phyloP scores from a whole-genome alignment of 2,797 vertebrate species.

The Melanotaenia boesemani region DNA sequence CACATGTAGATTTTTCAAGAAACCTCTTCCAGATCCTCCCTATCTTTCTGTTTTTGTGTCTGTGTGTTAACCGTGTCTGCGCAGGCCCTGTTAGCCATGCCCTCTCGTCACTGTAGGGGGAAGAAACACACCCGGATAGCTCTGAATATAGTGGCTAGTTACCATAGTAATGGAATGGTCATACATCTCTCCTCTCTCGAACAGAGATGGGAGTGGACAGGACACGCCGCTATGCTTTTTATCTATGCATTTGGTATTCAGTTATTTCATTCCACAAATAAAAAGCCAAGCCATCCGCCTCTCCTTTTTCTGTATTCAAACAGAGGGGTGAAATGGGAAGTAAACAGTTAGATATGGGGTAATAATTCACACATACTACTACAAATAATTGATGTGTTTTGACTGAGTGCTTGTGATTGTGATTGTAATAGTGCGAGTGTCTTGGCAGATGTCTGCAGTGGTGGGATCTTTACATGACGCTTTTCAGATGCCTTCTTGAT shows the following conservation, averaged over 20 bases:
- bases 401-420: slow-evolving; percentile 75
- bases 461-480: slow-evolving; percentile 62
- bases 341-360: slow-evolving; percentile 72
- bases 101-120: slow-evolving; percentile 79
- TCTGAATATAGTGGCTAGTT: slow-evolving; percentile 85
- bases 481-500: slow-evolving; percentile 70
- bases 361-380: slow-evolving; percentile 70
- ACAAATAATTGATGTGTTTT: slow-evolving; percentile 78
- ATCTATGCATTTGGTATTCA: slow-evolving; percentile 78
- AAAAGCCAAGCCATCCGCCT: slow-evolving; percentile 60
- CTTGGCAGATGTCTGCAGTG: slow-evolving; percentile 61
- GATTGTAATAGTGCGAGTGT: slow-evolving; percentile 56
- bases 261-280: slow-evolving; percentile 76
- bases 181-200: slow-evolving; percentile 74
- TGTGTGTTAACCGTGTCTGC: slow-evolving; percentile 32
- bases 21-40: slow-evolving; percentile 51
- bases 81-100: slow-evolving; percentile 79
- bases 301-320: slow-evolving; percentile 61
- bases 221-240: slow-evolving; percentile 79
- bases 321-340: slow-evolving; percentile 59
- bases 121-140: slow-evolving; percentile 76
- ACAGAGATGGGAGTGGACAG: slow-evolving; percentile 82
- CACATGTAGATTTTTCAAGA: slow-evolving; percentile 55
- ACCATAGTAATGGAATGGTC: slow-evolving; percentile 86
- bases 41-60: slow-evolving; percentile 41